Evolutionary conservation across 1,140 invertebrate genomes (phyloP).

Genomic region (Magallana ariakensis): DNA sequence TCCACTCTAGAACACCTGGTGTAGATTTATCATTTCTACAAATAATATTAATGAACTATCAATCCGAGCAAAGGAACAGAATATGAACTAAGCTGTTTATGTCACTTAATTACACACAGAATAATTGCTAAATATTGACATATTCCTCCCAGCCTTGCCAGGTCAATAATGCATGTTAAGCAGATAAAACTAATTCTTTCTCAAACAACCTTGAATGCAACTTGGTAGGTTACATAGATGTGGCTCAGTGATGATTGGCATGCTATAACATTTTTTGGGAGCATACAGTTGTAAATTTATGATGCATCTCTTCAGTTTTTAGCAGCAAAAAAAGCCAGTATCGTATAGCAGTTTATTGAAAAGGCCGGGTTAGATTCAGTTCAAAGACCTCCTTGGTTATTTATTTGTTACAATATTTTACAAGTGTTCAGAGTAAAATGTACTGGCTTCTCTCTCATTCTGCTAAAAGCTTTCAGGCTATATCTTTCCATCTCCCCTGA

Average conservation of each 20-base stretch:
- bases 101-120: conserved; percentile 7
- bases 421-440: conserved; percentile 25
- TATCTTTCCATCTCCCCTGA: conserved; percentile 15
- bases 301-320: neutral
- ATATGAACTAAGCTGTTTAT: neutral
- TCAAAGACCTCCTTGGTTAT: conserved; percentile 16
- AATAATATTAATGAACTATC: neutral
- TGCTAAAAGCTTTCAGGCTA: conserved; percentile 30
- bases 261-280: neutral
- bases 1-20: neutral
- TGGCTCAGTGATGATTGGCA: neutral
- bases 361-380: conserved; percentile 11
- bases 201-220: neutral
- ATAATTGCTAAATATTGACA: conserved; percentile 30
- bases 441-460: conserved; percentile 32
- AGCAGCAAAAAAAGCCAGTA: neutral
- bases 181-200: neutral
- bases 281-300: neutral
- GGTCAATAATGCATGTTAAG: neutral
- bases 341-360: conserved; percentile 13
- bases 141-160: neutral
- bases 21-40: neutral
- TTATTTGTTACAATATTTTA: conserved; percentile 30
- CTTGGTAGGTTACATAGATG: neutral
- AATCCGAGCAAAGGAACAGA: neutral